Conservation (phyloP, 1,140 invertebrate genomes). For the Portunus trituberculatus region DNA sequence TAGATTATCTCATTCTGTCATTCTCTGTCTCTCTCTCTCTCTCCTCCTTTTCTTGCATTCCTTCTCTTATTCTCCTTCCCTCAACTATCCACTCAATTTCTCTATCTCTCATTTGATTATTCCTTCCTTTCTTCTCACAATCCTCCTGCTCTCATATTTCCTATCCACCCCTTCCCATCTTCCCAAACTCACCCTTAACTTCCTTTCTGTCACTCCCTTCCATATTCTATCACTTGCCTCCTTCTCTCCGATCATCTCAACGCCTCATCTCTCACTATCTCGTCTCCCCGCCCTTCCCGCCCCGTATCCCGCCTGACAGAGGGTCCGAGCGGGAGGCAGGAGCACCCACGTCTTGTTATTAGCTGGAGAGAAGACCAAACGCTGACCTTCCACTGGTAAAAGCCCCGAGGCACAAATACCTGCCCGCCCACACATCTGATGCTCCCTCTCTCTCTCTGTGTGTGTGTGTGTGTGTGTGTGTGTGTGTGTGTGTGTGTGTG, state of each 20-base stretch:
- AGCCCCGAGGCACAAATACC: background rate
- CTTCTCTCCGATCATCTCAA: too few species aligned
- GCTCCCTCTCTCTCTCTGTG: background rate
- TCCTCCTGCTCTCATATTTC: too few species aligned
- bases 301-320: background rate
- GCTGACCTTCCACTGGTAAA: background rate
- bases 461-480: slow-evolving; percentile 11
- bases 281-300: too few species aligned
- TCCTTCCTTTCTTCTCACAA: too few species aligned
- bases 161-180: too few species aligned
- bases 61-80: background rate
- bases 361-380: background rate
- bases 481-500: background rate
- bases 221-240: too few species aligned
- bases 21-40: too few species aligned
- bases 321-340: background rate
- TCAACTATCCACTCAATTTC: background rate
- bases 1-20: background rate
- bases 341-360: background rate
- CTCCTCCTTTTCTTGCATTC: background rate
- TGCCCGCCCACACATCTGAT: background rate
- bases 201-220: too few species aligned
- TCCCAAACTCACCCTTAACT: too few species aligned
- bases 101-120: too few species aligned
- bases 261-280: too few species aligned